Evolutionary conservation across 2,888 invertebrate genomes (phyloP), one percentile per base, ranked within the genome.

Genomic region (Incurvaria masculella): DNA sequence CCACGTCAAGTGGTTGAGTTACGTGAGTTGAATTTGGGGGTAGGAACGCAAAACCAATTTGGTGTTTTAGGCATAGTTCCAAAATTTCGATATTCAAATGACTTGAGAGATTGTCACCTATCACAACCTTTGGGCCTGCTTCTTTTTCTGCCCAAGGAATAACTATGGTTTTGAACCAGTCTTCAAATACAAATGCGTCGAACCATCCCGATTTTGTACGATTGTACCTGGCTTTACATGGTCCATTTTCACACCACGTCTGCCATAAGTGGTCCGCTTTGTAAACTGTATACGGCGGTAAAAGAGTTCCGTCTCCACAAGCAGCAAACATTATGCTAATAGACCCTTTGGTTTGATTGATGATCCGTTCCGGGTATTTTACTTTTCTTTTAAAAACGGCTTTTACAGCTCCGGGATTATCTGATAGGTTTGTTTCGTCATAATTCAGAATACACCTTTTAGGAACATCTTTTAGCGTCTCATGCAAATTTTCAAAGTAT

Each of bases 381-480:
- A 50, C 42, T 1, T 50, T 51, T 3, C 51, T 40, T 16, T 48
- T 45, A 44, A 55, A 53, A 44, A 54, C 43, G 19, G 50, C 52
- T 44, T 54, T 55, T 20, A 48, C 8, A 2, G 48, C 17, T 6
- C 55, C 57, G 2, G 56, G 55, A 33, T 56, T 40, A 23, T 58
- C 56, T 2, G 45, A 23, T 2, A 55, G 39, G 19, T 56, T 56
- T 3, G 55, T 56, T 42, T 58, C 56, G 39, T 58, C 56, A 16
- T 49, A 54, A 26, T 56, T 58, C 2, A 55, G 5, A 18, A 56
- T 51, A 42, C 56, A 50, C 14, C 6, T 42, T 27, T 44, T 14
- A 17, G 45, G 46, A 43, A 42, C 44, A 14, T 45, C 47, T 47
- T 49, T 45, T 1, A 54, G 23, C 11, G 46, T 39, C 27, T 8